Evolutionary conservation across 2,113 vertebrate species (phyloP).

Genomic region (crab-eating macaque (Macaca fascicularis)): DNA sequence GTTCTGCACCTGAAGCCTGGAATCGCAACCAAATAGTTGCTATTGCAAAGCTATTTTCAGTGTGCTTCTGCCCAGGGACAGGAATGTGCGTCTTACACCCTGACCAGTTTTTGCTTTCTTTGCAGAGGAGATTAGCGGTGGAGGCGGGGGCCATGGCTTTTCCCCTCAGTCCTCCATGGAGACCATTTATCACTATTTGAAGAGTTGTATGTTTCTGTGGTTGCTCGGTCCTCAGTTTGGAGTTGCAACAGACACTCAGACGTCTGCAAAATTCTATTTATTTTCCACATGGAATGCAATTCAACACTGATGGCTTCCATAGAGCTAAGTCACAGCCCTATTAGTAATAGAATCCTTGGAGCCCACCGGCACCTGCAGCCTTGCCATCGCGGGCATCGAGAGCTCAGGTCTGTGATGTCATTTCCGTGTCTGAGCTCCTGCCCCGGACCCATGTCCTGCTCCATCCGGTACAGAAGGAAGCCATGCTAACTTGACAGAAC

Average conservation of each 20-base stretch:
- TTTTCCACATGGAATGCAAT: not conserved
- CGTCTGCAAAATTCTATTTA: not conserved
- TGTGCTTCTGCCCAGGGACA: not conserved
- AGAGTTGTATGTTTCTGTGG: not conserved
- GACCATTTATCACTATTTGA: not conserved
- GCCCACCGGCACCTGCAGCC: not conserved
- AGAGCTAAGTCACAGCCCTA: not conserved
- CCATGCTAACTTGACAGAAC: not conserved
- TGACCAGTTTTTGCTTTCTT: not conserved
- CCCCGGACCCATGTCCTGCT: not conserved
- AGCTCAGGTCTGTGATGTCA: not conserved
- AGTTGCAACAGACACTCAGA: not conserved
- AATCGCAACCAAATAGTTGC: not conserved
- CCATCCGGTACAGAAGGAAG: not conserved
- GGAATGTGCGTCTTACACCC: not conserved
- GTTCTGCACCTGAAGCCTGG: not conserved
- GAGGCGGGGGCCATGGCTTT: not conserved
- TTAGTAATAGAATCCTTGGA: not conserved
- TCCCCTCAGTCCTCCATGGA: not conserved
- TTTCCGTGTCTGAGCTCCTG: not conserved
- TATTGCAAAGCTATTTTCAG: not conserved
- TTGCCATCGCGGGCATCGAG: not conserved
- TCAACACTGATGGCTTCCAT: not conserved
- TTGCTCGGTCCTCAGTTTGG: conserved; percentile 12
- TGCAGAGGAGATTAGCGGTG: not conserved